phyloP scores from a whole-genome alignment of 2,888 invertebrate genomes.

The Amiota minor region DNA sequence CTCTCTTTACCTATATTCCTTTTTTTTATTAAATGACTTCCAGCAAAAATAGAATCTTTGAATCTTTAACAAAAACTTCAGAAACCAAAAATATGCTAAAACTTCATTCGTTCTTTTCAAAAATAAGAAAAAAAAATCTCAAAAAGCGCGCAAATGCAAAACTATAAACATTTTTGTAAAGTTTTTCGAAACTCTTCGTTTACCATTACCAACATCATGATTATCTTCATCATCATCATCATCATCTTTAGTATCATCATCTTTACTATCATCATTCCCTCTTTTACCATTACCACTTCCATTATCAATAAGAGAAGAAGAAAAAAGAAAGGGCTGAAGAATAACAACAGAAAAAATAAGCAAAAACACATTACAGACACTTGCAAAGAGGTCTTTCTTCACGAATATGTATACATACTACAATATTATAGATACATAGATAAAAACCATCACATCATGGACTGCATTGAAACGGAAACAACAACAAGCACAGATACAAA shows the following conservation, averaged over 20 bases:
- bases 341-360: conserved; percentile 38
- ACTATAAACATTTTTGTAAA: conserved; percentile 58
- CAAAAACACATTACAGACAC: conserved; percentile 64
- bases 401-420: not conserved
- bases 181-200: conserved; percentile 16
- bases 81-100: conserved; percentile 23
- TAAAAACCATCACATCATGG: no score
- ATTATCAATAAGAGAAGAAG: not conserved
- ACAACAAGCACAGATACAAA: conserved; percentile 15
- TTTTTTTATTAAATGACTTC: no score
- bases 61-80: no score
- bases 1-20: no score
- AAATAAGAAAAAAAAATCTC: conserved; percentile 13
- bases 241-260: no score
- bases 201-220: no score
- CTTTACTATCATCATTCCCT: no score
- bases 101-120: conserved; percentile 17
- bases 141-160: conserved; percentile 35
- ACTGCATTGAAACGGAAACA: not conserved
- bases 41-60: no score
- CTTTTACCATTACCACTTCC: not conserved
- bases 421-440: not conserved
- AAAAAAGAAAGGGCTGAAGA: not conserved
- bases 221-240: no score
- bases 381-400: conserved; percentile 50